These are phyloP conservation scores for Prionace glauca DNA, from an alignment of 2,797 vertebrate genomes.

Conservation along the genomic window DNA sequence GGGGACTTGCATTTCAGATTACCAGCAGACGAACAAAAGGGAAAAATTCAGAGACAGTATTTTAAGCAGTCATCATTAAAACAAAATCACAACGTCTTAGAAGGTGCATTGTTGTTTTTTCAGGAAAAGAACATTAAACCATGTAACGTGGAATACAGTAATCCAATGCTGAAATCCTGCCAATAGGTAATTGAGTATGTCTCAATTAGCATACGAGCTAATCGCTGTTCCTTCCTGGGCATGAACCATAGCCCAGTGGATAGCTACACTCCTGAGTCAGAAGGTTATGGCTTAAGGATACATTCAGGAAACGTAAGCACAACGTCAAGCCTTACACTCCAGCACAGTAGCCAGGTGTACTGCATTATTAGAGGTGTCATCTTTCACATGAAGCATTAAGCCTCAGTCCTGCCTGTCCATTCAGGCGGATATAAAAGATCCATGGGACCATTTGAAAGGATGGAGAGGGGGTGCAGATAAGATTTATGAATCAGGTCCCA, in stretches of 20 bases:
- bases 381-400: neutral
- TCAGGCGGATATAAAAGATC: neutral
- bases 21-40: neutral
- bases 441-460: neutral
- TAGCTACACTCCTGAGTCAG: neutral
- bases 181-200: neutral
- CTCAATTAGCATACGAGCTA: neutral
- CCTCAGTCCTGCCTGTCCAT: neutral
- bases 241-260: neutral
- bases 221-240: neutral
- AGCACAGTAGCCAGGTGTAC: too few species aligned
- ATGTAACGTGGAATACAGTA: neutral
- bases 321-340: neutral
- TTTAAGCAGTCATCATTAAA: neutral
- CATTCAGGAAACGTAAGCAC: neutral
- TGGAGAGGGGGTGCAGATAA: neutral
- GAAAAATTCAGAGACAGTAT: neutral
- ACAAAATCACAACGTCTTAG: neutral
- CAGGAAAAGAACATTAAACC: neutral
- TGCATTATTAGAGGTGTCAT: neutral
- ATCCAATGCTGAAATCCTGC: neutral
- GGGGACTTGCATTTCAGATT: neutral
- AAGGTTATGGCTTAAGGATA: neutral
- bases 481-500: neutral
- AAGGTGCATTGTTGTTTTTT: neutral